Conservation (phyloP, 2,113 vertebrate species). For the Pseudopodoces humilis region DNA sequence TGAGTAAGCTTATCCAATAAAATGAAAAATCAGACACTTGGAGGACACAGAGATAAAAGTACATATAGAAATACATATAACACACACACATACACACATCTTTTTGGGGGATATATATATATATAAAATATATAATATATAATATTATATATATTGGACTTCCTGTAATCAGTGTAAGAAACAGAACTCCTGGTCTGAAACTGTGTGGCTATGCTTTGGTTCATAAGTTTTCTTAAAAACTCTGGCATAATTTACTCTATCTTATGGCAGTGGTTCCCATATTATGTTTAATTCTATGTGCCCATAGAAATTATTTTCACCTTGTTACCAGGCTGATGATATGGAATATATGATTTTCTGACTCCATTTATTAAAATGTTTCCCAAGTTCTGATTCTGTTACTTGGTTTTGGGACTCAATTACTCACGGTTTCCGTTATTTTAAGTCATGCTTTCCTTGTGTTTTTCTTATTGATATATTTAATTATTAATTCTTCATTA, state of each 20-base stretch:
- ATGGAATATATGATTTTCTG: not conserved
- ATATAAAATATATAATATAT: too few relatives aligned
- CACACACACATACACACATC: not conserved
- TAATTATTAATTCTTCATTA: not conserved
- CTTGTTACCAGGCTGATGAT: not conserved
- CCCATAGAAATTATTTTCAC: not conserved
- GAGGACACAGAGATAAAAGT: not conserved
- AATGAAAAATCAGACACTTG: not conserved
- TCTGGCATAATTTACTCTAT: not conserved
- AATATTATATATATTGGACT: too few relatives aligned
- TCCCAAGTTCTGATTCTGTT: not conserved
- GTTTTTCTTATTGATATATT: not conserved
- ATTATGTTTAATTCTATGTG: not conserved
- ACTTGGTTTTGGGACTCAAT: not conserved
- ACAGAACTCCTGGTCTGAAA: not conserved
- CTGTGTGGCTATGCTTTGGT: not conserved
- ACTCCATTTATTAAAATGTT: not conserved
- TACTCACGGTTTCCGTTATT: not conserved
- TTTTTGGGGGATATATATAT: not conserved
- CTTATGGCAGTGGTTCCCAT: not conserved
- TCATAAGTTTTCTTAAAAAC: not conserved
- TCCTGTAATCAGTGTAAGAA: not conserved
- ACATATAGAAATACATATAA: not conserved
- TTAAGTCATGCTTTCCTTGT: not conserved
- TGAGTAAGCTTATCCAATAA: not conserved